Percentiles rank a stretch among this genome's conserved stretches.
Evolutionary conservation across 2,113 vertebrate species (phyloP).

Genomic region (Rhineura floridana): DNA sequence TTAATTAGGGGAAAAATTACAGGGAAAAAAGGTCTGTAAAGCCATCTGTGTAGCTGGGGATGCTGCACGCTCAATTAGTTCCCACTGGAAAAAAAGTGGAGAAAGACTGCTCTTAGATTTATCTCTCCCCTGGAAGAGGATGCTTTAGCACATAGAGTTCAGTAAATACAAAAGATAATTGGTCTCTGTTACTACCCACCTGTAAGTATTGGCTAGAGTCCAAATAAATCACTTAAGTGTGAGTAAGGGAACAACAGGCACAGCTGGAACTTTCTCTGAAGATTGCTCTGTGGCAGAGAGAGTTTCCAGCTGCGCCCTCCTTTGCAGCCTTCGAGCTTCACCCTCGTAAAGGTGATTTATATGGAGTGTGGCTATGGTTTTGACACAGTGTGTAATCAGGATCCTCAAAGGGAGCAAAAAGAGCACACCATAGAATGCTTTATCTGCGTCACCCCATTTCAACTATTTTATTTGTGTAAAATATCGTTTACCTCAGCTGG

Average conservation of each 20-base stretch:
- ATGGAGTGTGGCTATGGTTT: background rate
- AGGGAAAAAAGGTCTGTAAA: background rate
- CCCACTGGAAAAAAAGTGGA: background rate
- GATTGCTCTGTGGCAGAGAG: background rate
- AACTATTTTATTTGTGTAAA: background rate
- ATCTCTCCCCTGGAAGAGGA: background rate
- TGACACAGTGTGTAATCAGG: background rate
- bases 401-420: background rate
- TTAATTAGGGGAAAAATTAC: background rate
- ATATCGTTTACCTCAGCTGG: background rate
- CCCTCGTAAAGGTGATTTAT: slow-evolving; percentile 9
- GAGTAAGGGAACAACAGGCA: background rate
- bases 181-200: background rate
- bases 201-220: background rate
- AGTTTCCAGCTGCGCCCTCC: background rate
- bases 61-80: background rate
- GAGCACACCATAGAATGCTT: background rate
- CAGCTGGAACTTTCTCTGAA: slow-evolving; percentile 3
- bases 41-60: background rate
- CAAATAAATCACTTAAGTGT: slow-evolving; percentile 9
- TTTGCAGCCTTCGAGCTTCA: background rate
- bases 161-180: slow-evolving; percentile 5
- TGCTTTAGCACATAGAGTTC: slow-evolving; percentile 1
- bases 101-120: background rate
- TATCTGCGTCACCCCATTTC: background rate